Percentiles rank a stretch among this genome's conserved stretches.
Conservation (phyloP, 2,888 invertebrate species). For the Agrochola circellaris region DNA sequence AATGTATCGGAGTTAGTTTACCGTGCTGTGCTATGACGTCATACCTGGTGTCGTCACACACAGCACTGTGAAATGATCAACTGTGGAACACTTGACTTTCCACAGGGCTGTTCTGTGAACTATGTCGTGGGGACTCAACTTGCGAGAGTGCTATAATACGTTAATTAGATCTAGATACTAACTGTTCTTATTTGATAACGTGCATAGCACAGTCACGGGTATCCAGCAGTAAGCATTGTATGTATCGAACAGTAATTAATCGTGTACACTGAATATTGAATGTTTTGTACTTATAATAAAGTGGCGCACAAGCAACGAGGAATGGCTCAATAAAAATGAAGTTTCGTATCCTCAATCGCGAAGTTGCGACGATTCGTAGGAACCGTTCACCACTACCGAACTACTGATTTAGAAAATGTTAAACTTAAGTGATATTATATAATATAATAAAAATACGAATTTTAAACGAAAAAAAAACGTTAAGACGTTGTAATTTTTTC, state of each 20-base stretch:
- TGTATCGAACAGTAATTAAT: constrained; percentile 62
- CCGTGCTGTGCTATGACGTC: constrained; percentile 65
- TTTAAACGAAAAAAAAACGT: constrained; percentile 88
- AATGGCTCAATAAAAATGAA: constrained; percentile 58
- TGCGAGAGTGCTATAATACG: constrained; percentile 17
- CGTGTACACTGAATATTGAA: constrained; percentile 65
- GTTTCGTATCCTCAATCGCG: constrained; percentile 55
- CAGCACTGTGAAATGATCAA: constrained; percentile 43
- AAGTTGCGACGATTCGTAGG: constrained; percentile 80
- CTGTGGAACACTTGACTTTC: constrained; percentile 52
- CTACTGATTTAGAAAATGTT: constrained; percentile 84
- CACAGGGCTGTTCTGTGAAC: constrained; percentile 35
- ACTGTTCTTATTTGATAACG: constrained; percentile 41
- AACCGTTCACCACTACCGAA: constrained; percentile 83
- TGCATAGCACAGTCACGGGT: constrained; percentile 63
- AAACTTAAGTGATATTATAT: constrained; percentile 89
- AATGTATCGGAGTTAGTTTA: constrained; percentile 59
- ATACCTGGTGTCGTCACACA: constrained; percentile 22
- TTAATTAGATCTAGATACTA: constrained; percentile 48
- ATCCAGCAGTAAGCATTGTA: constrained; percentile 60
- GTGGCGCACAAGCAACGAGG: constrained; percentile 60
- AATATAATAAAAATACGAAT: constrained; percentile 91
- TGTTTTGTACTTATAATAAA: constrained; percentile 67
- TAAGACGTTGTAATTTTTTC: constrained; percentile 86
- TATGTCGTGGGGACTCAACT: constrained; percentile 10